A percentile compares a stretch with the other conserved stretches of the same genome.
These are phyloP conservation scores for Gobio occitaniae DNA, from an alignment of 2,797 vertebrate species.

Conservation along the genomic window DNA sequence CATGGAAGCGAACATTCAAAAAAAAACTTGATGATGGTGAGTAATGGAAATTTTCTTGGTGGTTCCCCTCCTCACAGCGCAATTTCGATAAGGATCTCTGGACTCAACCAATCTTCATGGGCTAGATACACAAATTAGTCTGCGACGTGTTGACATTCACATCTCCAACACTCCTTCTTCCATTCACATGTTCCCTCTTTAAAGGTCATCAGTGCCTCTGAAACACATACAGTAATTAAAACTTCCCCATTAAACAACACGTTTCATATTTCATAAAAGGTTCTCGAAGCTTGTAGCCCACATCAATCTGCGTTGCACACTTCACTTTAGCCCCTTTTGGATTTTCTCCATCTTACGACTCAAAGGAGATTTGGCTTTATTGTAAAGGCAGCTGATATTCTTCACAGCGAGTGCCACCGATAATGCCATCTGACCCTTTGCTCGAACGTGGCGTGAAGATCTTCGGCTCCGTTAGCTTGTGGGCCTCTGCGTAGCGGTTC, in stretches of 20 bases:
- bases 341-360: background rate
- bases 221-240: conserved; percentile 33
- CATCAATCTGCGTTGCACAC: conserved; percentile 1
- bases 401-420: conserved; percentile 10
- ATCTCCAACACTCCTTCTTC: conserved; percentile 16
- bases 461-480: conserved; percentile 13
- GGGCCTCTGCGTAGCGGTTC: conserved; percentile 20
- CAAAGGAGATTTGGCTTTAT: conserved; percentile 24
- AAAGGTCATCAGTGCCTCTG: conserved; percentile 47
- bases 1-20: background rate
- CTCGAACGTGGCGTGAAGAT: conserved; percentile 22
- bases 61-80: background rate
- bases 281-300: conserved; percentile 9
- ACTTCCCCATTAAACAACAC: conserved; percentile 21
- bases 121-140: conserved; percentile 32
- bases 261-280: conserved; percentile 38
- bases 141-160: conserved; percentile 19
- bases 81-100: conserved; percentile 22
- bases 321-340: background rate
- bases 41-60: conserved; percentile 18
- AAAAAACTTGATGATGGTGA: conserved; percentile 3
- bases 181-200: conserved; percentile 34
- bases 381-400: conserved; percentile 7
- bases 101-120: conserved; percentile 21
- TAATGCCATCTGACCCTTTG: conserved; percentile 28